Conservation (phyloP, 2,797 vertebrate species). For the Sylvilagus floridanus region DNA sequence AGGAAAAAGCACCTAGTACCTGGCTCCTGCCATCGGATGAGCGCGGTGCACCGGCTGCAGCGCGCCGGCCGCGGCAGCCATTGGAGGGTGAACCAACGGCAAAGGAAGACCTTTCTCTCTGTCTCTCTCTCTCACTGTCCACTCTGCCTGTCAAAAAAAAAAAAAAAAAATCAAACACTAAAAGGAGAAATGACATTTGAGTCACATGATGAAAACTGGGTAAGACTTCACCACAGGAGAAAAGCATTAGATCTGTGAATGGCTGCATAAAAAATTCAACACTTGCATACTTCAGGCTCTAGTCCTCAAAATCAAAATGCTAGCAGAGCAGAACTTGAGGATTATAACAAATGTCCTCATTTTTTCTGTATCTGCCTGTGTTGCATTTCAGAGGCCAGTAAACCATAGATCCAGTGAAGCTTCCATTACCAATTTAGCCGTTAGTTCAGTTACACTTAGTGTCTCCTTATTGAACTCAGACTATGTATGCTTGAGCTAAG, state of each 20-base stretch:
- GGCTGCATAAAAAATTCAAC: neutral
- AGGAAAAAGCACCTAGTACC: too few relatives aligned
- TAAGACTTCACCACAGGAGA: neutral
- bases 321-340: neutral
- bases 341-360: neutral
- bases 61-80: too few relatives aligned
- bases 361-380: neutral
- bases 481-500: neutral
- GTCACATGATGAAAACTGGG: neutral
- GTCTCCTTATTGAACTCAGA: neutral
- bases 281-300: neutral
- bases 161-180: neutral
- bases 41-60: too few relatives aligned
- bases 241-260: slow-evolving; percentile 12
- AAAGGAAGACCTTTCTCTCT: too few relatives aligned
- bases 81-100: too few relatives aligned
- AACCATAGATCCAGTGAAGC: neutral
- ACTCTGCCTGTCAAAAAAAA: too few relatives aligned
- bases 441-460: neutral
- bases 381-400: neutral
- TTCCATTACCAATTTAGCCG: neutral
- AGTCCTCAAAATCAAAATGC: slow-evolving; percentile 15
- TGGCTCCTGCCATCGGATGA: too few relatives aligned
- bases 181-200: neutral
- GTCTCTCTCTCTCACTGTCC: too few relatives aligned